Base-by-base conservation (phyloP, 2,797 vertebrate species). In the Arnoldichthys spilopterus region DNA sequence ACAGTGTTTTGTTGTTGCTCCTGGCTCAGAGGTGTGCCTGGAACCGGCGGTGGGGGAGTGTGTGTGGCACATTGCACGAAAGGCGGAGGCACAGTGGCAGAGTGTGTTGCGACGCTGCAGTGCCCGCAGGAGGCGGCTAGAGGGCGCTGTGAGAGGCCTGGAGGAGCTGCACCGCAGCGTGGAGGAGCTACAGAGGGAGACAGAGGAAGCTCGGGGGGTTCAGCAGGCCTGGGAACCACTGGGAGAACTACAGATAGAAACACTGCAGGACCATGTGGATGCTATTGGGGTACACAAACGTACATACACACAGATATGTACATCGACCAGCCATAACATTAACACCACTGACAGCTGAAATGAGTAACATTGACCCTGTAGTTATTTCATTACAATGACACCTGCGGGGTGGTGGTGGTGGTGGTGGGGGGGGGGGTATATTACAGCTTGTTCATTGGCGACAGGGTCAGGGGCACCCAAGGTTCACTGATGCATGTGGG, bases 261-360 rank as follows among this genome's bases (percentile, higher is more conserved):
- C 94, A 67, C 89, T 95, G 70, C 94, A 92, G 0, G 95, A 96
- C 66, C 94, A 96, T 78, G 95, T 96, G 78, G 94, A 94, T 54
- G 90, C 93, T 0, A 91, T 91, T 75, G 94, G 94, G 94, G 95
- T 95, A 90, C 54, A 53, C 12, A 26, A 30, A 63, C 49, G 28
- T n/a, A 77, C 20, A 15, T n/a, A 59, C 37, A 47, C 53, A 49
- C 40, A 43, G 3, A 43, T 37, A 3, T 37, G 34, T 37, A 37
- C 34, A 37, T n/a, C n/a, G n/a, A n/a, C n/a, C n/a, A n/a, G n/a
- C n/a, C n/a, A n/a, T n/a, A n/a, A n/a, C n/a, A n/a, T n/a, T n/a
- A n/a, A n/a, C n/a, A n/a, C n/a, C n/a, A n/a, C n/a, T n/a, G n/a
- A n/a, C n/a, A n/a, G n/a, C n/a, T n/a, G n/a, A n/a, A n/a, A n/a